phyloP scores from a whole-genome alignment of 2,888 invertebrate species.

The Drosophila fulvimacula region DNA sequence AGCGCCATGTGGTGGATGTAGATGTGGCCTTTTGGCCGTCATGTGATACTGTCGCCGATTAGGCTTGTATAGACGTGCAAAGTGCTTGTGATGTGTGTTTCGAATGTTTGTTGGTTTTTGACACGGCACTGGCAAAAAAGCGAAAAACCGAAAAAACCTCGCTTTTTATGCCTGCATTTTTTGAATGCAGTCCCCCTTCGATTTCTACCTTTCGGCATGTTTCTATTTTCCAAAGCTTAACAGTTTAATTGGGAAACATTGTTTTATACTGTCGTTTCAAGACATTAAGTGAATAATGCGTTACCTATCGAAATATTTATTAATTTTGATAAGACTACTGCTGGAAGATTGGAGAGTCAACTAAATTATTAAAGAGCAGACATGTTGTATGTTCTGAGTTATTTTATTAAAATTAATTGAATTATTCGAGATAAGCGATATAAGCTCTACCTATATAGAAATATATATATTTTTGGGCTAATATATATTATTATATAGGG shows the following conservation, averaged over 20 bases:
- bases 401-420: too few relatives aligned
- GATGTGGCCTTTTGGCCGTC: slow-evolving; percentile 39
- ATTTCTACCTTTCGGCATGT: slow-evolving; percentile 30
- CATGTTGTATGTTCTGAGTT: too few relatives aligned
- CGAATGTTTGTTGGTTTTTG: slow-evolving; percentile 74
- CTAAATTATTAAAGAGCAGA: too few relatives aligned
- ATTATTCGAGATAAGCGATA: too few relatives aligned
- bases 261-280: slow-evolving; percentile 18
- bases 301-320: not conserved
- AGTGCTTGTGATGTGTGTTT: slow-evolving; percentile 72
- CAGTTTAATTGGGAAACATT: slow-evolving; percentile 63
- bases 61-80: slow-evolving; percentile 75
- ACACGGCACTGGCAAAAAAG: slow-evolving; percentile 48
- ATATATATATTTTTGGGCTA: too few relatives aligned
- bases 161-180: slow-evolving; percentile 45
- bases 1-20: slow-evolving; percentile 34
- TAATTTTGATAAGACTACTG: not conserved
- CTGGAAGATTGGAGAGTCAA: not conserved
- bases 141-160: slow-evolving; percentile 50
- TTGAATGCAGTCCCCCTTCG: slow-evolving; percentile 26
- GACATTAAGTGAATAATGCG: slow-evolving; percentile 3
- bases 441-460: too few relatives aligned
- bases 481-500: too few relatives aligned
- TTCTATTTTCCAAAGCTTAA: slow-evolving; percentile 62
- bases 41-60: slow-evolving; percentile 78